Base-by-base conservation (phyloP, 2,888 invertebrate species). In the Erannis defoliaria region DNA sequence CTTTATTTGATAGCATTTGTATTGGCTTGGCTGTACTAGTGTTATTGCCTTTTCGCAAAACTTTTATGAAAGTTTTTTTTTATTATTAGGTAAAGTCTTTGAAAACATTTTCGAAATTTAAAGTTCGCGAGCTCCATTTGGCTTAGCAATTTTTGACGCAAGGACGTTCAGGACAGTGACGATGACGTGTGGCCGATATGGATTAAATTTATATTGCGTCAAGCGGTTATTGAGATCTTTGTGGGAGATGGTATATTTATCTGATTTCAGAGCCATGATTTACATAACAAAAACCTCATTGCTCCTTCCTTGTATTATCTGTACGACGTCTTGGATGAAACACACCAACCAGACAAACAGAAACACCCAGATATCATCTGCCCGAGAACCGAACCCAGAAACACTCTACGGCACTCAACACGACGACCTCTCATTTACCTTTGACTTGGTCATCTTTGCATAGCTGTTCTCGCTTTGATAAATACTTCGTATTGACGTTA, bases 1-100 rank as follows among this genome's bases (percentile, higher is more conserved):
- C 37, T 45, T 54, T 35, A 48, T 51, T 55, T 55, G 12, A 35
- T 53, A 46, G 37, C 49, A 37, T 55, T 61, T 51, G 38, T 53
- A 55, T 56, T 56, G 38, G 26, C 4, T 4, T 42, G 19, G 31
- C 5, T 14, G 2, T 43, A 21, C 19, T 16, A 37, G 37, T 38
- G 16, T 9, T 42, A 45, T 43, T 43, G 23, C 35, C 18, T 18
- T 50, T 51, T 50, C 29, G 21, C 6, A 35, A 19, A 53, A 59
- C n/a, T 48, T 59, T 38, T 48, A 42, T 35, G 21, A 55, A 31
- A 48, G 5, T 26, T 35, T 48, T 54, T 35, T 55, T 54, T 42
- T 55, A 46, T 55, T 26, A n/a, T n/a, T n/a, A n/a, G n/a, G n/a
- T n/a, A n/a, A 12, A 19, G 18, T n/a, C 38, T 51, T 54, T 54